Conservation (phyloP, 2,113 vertebrate genomes). For the Semnornis frantzii region DNA sequence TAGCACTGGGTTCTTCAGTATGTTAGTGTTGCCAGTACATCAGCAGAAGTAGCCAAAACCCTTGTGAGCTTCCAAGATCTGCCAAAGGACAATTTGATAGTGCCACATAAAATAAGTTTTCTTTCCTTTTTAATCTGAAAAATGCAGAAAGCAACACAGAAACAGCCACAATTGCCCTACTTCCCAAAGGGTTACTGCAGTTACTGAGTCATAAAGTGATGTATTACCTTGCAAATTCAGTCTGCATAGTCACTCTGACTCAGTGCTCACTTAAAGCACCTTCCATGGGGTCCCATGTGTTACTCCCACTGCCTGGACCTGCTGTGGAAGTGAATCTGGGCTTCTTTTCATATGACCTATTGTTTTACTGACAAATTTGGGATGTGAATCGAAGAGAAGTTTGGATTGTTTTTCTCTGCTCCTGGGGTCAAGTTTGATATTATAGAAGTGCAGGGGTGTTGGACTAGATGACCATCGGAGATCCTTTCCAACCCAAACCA, state of each 20-base stretch:
- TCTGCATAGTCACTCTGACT: neutral
- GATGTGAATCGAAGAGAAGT: neutral
- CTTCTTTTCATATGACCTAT: neutral
- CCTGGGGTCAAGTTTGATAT: neutral
- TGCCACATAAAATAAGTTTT: neutral
- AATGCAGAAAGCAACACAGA: neutral
- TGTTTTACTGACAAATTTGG: neutral
- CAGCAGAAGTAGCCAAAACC: neutral
- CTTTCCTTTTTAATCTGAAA: neutral
- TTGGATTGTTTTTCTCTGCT: neutral
- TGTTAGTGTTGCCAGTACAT: neutral
- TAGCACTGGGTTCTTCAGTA: neutral
- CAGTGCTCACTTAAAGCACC: neutral
- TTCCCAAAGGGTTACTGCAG: neutral
- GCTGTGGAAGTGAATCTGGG: neutral
- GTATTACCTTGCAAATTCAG: neutral
- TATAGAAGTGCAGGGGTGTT: neutral
- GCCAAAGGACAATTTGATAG: neutral
- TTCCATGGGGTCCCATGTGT: neutral
- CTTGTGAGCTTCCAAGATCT: neutral
- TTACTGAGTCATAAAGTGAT: neutral
- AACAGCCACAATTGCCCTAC: neutral
- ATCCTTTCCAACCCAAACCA: too few species aligned
- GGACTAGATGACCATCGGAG: too few species aligned
- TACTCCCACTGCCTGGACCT: neutral